Percentiles rank a stretch among this genome's conserved stretches.
Conservation (phyloP, 2,888 invertebrate species). For the Drosophila multiciliata region DNA sequence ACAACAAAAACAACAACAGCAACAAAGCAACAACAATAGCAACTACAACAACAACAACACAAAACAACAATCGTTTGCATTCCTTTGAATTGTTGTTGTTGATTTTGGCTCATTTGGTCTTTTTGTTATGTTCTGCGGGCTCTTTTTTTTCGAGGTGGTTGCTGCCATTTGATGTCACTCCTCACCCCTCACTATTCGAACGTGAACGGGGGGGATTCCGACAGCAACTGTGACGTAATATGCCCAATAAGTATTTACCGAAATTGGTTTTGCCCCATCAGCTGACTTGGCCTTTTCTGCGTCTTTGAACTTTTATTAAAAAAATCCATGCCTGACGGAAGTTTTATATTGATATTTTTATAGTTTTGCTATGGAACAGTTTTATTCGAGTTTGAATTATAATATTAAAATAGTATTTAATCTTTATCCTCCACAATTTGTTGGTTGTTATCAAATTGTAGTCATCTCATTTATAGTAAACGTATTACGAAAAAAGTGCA, state of each 20-base stretch:
- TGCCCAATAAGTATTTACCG: constrained; percentile 64
- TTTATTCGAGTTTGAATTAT: background rate
- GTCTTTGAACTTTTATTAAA: constrained; percentile 68
- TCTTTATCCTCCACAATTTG: no score
- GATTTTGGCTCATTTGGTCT: constrained; percentile 69
- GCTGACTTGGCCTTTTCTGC: constrained; percentile 10
- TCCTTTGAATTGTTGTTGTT: constrained; percentile 50
- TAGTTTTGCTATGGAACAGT: background rate
- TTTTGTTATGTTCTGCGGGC: constrained; percentile 27
- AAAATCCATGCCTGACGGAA: constrained; percentile 59
- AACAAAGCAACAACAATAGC: constrained; percentile 29
- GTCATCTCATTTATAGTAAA: background rate
- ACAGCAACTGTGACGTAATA: constrained; percentile 77
- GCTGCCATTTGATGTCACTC: constrained; percentile 40
- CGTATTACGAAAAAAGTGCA: background rate
- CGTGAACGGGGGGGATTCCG: constrained; percentile 10
- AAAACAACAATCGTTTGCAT: constrained; percentile 53
- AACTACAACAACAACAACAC: constrained; percentile 11
- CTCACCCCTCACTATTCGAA: constrained; percentile 11
- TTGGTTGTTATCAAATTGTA: background rate
- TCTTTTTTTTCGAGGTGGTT: constrained; percentile 13
- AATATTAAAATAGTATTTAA: background rate
- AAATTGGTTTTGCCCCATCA: constrained; percentile 37
- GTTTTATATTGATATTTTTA: constrained; percentile 26
- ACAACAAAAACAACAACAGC: constrained; percentile 15